A percentile compares a stretch with the other conserved stretches of the same genome.
Conservation (phyloP, 2,797 vertebrate genomes). For the Pseudochirops cupreus region DNA sequence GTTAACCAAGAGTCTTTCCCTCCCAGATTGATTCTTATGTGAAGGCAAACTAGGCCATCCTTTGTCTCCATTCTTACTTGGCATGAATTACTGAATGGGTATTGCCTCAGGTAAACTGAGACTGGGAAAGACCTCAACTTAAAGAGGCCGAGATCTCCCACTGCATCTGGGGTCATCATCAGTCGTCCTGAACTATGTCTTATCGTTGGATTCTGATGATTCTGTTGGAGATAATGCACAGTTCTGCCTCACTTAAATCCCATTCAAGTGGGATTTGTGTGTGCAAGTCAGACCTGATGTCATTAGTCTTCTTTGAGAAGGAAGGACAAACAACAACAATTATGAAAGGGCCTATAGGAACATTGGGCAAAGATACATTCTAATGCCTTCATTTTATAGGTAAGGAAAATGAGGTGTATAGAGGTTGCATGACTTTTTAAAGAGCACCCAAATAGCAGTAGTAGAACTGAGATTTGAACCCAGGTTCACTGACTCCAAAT, state of each 20-base stretch:
- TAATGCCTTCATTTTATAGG: not conserved
- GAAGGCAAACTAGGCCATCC: not conserved
- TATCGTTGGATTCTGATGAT: too few species aligned
- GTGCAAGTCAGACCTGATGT: not conserved
- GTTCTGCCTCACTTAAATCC: not conserved
- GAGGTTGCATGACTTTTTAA: not conserved
- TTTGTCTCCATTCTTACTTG: not conserved
- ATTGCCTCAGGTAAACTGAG: not conserved
- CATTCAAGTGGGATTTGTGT: not conserved
- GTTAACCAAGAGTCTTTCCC: not conserved
- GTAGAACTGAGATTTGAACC: not conserved
- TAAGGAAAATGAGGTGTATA: not conserved
- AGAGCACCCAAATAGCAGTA: not conserved
- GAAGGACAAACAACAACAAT: not conserved
- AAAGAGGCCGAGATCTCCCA: not conserved
- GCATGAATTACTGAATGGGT: not conserved
- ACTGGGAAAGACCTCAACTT: not conserved
- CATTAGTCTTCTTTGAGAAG: not conserved
- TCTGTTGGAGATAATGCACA: not conserved
- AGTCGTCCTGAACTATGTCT: not conserved
- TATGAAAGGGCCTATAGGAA: not conserved
- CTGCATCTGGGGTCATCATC: not conserved
- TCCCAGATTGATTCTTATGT: not conserved
- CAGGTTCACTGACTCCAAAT: not conserved
- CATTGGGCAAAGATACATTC: not conserved